Evolutionary conservation across 2,888 invertebrate genomes (phyloP), one percentile per base, ranked within the genome.

Genomic region (Neoascia interrupta): DNA sequence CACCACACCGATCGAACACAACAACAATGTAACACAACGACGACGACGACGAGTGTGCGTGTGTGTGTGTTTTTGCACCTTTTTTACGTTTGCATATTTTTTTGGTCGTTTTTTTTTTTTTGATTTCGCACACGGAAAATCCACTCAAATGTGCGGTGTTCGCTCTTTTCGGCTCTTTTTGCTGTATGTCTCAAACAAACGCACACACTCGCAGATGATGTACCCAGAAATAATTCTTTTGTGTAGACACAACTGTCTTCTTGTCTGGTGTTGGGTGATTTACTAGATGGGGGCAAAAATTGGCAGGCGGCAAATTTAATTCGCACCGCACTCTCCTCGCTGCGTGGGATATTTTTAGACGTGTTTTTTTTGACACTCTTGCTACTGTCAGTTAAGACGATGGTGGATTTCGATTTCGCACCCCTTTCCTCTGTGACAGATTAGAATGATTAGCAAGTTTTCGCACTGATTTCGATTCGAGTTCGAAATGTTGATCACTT

Each of bases 1-100:
- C 60, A 45, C 19, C 41, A 31, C 39, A 60, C 70, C 58, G 60
- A 49, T 49, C 63, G 31, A 39, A 63, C 39, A 49, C 16, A 19
- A 54, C 37, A 56, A 49, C 43, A 26, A 51, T 31, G 31, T 6
- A n/a, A 60, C 51, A 34, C 64, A 37, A 37, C 58, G 18, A 68
- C 28, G 21, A 26, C 18, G 21, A 23, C 61, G 31, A 31, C 23
- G 34, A 19, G 43, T 26, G 51, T 51, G 15, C 18, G 43, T 23
- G 49, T 53, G 69, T 72, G 72, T 56, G 56, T 31, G 31, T 31
- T 70, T 73, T 68, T 73, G 61, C 79, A 68, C 79, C 66, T 73
- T 73, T 69, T 66, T 73, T 56, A 79, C 73, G 73, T 79, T 79
- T 79, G 79, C 79, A 79, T 79, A 66, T 41, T 72, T 72, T 76